Base-by-base conservation (phyloP, 2,888 invertebrate genomes). In the Acrobasis repandana region DNA sequence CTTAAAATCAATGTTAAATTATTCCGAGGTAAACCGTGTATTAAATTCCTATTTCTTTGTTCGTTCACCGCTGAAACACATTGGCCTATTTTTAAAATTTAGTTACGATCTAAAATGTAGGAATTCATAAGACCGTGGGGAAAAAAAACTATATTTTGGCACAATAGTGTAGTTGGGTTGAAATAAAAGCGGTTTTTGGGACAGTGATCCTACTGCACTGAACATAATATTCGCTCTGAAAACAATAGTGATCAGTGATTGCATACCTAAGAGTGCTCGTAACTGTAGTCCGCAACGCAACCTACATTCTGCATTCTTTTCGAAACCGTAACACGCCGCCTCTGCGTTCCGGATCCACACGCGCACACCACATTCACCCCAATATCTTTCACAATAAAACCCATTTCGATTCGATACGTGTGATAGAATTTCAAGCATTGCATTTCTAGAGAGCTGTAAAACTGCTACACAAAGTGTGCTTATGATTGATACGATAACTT, bases 271-370 rank as follows among this genome's bases (percentile, higher is more conserved):
- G 82, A 86, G 82, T 82, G 84, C 75, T 84, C 73, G 85, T 88
- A 88, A 90, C 91, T 86, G 90, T 88, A 86, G 88, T 88, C 87
- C 78, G 83, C 83, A 85, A 80, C 85, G 85, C 88, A 91, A 90
- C 91, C 91, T 88, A 90, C 90, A 91, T 91, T 90, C 88, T 79
- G 88, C 90, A 92, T 92, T 92, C 91, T 92, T 92, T 90, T 87
- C 86, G 86, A 90, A 92, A 90, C 90, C 88, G 92, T 92, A 91
- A 88, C 90, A 90, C 85, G 85, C 86, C 86, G 87, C 82, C 89
- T 87, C 86, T 86, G 85, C 88, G 89, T 87, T 88, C 90, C 90
- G 90, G 90, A 89, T 91, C 86, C 80, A 73, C 72, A 72, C 72
- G 79, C 71, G 77, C 87, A 88, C 70, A 85, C 86, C 70, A 88